A percentile compares a stretch with the other conserved stretches of the same genome.
phyloP scores from a whole-genome alignment of 1,140 invertebrate genomes.

The Hycleus cichorii region DNA sequence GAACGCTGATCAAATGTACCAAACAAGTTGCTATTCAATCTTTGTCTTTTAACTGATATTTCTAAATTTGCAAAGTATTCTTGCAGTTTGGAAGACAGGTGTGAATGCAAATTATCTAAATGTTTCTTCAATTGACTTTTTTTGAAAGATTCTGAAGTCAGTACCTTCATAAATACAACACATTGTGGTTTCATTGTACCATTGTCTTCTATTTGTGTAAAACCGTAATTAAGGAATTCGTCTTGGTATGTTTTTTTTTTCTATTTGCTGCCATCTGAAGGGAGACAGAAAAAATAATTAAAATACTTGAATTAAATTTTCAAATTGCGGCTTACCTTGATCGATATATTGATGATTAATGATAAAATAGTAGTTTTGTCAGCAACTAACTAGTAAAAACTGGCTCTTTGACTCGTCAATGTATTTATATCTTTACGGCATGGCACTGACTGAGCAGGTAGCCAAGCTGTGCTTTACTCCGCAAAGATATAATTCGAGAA shows the following conservation, averaged over 20 bases:
- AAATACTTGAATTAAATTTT: constrained; percentile 24
- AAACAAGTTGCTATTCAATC: constrained; percentile 23
- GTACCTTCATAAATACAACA: constrained; percentile 27
- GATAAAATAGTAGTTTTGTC: constrained; percentile 13
- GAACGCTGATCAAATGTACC: constrained; percentile 25
- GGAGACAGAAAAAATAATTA: constrained; percentile 18
- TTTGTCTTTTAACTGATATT: constrained; percentile 22
- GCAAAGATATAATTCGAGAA: constrained; percentile 1
- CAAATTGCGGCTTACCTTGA: constrained; percentile 23
- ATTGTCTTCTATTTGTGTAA: constrained; percentile 22
- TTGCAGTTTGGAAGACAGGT: constrained; percentile 21
- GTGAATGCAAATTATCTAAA: constrained; percentile 20
- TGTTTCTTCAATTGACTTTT: constrained; percentile 27
- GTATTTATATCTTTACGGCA: background rate
- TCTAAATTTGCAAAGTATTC: constrained; percentile 24
- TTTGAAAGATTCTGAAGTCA: constrained; percentile 27
- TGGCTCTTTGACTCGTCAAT: background rate
- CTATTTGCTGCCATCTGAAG: constrained; percentile 26
- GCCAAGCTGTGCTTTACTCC: background rate
- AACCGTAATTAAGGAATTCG: constrained; percentile 26
- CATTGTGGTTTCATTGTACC: constrained; percentile 27
- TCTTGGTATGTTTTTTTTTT: constrained; percentile 17
- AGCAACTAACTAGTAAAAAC: constrained; percentile 10
- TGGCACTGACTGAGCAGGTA: background rate
- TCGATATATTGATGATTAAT: constrained; percentile 22